Base-by-base conservation (phyloP, 1,140 invertebrate species). In the Cataglyphis hispanica region DNA sequence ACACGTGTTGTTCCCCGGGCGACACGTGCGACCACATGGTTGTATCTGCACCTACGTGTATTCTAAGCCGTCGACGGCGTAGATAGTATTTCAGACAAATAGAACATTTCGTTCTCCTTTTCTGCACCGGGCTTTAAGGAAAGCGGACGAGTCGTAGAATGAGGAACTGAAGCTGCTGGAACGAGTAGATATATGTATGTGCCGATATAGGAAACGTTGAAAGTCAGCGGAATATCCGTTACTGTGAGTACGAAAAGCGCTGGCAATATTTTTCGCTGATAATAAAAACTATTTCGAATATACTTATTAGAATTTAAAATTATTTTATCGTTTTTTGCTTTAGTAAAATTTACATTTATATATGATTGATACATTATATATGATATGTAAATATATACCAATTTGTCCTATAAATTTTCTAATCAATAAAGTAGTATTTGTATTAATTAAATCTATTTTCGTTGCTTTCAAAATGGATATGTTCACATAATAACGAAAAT, bases 91-190 rank as follows among this genome's bases (percentile, higher is more conserved):
- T 72, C 66, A 60, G 40, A 66, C 66, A 86, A 87, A 91, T 86
- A 87, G 80, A 91, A 90, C 83, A 91, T 89, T 87, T 91, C 67
- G 67, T 83, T 10, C 67, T 61, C 76, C 74, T 61, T 85, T 87
- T 63, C 69, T 31, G 78, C 56, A 11, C 81, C 50, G 70, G 77
- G 85, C 56, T 88, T 88, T 60, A 11, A 84, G 84, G 31, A 72
- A 60, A 60, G 13, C 25, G 25, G 64, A 81, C 88, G 40, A 77
- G 31, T 43, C 27, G 53, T 31, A 34, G 43, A 70, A 74, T 50
- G 63, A 76, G 25, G 72, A 50, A 25, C 25, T 10, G 37, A 19
- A 50, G 4, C 25, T 50, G 46, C 16, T 34, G 16, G 46, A 58
- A 27, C 74, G 53, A 84, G 69, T 64, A 80, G 70, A 75, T 81